A percentile compares a stretch with the other conserved stretches of the same genome.
phyloP scores from a whole-genome alignment of 2,113 vertebrate genomes.

The Sphaerodactylus townsendi region DNA sequence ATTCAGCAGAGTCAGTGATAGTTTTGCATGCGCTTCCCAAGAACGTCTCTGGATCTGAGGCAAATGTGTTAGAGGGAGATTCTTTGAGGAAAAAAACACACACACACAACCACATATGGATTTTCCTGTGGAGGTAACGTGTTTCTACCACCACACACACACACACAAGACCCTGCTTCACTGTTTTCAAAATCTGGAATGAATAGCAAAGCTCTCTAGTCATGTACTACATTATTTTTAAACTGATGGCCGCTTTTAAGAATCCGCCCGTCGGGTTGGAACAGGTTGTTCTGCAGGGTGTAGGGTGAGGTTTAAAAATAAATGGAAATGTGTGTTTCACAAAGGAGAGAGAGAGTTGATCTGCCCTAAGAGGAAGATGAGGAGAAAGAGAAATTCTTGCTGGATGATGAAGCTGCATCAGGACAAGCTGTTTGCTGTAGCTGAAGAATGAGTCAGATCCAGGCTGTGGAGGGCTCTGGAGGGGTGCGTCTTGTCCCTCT shows the following conservation, averaged over 20 bases:
- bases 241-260: conserved; percentile 66
- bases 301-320: conserved; percentile 43
- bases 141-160: too few species aligned
- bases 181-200: conserved; percentile 38
- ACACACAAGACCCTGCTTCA: neutral
- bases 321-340: neutral
- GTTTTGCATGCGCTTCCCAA: conserved; percentile 25
- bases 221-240: conserved; percentile 64
- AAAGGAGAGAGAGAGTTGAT: neutral
- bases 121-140: conserved; percentile 70
- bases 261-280: conserved; percentile 55
- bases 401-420: neutral
- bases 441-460: neutral
- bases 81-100: conserved; percentile 43
- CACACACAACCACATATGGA: conserved; percentile 57
- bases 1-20: neutral
- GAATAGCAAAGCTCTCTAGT: conserved; percentile 57
- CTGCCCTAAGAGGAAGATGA: too few species aligned
- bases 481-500: too few species aligned
- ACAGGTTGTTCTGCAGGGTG: conserved; percentile 21
- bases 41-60: conserved; percentile 54
- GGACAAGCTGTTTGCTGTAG: neutral
- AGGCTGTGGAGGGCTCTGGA: too few species aligned
- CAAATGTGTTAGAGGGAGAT: conserved; percentile 55
- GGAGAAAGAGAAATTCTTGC: neutral